Evolutionary conservation across 2,888 invertebrate genomes (phyloP).

Genomic region (Lithosia quadra): DNA sequence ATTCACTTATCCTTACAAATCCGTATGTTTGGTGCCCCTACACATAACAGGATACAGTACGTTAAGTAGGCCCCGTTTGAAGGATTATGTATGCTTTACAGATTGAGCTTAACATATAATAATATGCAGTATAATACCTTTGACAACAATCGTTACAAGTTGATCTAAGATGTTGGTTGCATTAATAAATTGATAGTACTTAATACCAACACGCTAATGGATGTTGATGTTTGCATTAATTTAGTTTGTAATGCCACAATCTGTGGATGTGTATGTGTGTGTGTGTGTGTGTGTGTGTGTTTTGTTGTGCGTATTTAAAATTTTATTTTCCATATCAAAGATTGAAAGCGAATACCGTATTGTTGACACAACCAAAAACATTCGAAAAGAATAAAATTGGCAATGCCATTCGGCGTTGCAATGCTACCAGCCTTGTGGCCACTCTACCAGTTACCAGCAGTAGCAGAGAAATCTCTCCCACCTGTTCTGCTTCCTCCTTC

Average conservation of each 20-base stretch:
- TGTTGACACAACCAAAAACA: too few relatives aligned
- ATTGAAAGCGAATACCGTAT: too few relatives aligned
- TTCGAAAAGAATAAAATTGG: too few relatives aligned
- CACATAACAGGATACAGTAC: slow-evolving; percentile 42
- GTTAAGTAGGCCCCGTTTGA: slow-evolving; percentile 47
- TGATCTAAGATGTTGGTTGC: slow-evolving; percentile 15
- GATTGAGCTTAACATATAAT: slow-evolving; percentile 47
- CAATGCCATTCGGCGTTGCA: too few relatives aligned
- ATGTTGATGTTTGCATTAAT: background rate
- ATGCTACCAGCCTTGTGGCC: too few relatives aligned
- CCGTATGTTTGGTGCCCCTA: slow-evolving; percentile 9
- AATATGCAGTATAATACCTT: slow-evolving; percentile 38
- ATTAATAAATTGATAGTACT: background rate
- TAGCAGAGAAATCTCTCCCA: too few relatives aligned
- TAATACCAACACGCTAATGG: slow-evolving; percentile 3
- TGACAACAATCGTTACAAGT: slow-evolving; percentile 41
- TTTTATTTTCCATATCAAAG: background rate
- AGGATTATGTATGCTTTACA: slow-evolving; percentile 49
- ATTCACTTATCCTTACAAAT: background rate
- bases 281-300: too few relatives aligned
- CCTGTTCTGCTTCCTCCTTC: too few relatives aligned
- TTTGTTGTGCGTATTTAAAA: background rate
- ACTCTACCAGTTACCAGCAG: too few relatives aligned
- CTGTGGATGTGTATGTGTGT: background rate
- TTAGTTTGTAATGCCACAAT: background rate